Evolutionary conservation across 2,113 vertebrate species (phyloP).

Genomic region (Regulus satrapa): DNA sequence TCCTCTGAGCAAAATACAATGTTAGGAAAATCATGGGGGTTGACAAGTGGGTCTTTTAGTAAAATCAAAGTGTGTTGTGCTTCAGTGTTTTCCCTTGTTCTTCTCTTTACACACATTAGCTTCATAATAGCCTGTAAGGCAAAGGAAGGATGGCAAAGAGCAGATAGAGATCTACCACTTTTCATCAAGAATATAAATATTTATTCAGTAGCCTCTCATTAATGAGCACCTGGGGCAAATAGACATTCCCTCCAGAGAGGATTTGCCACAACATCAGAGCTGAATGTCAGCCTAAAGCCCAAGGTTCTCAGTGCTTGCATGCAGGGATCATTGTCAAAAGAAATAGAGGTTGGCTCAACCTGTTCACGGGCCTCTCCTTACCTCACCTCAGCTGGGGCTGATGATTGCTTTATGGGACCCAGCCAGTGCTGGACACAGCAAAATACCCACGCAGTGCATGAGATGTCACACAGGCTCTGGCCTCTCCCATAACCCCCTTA

Average conservation of each 20-base stretch:
- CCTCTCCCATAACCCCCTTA: not conserved
- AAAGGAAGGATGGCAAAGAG: not conserved
- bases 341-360: not conserved
- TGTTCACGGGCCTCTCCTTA: not conserved
- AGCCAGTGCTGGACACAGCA: rapidly evolving
- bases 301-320: not conserved
- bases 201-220: not conserved
- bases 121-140: not conserved
- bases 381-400: not conserved
- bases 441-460: rapidly evolving
- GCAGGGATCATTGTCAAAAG: not conserved
- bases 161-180: not conserved
- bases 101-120: not conserved
- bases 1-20: not conserved
- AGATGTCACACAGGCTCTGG: not conserved
- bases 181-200: not conserved
- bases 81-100: not conserved
- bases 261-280: not conserved
- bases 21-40: not conserved
- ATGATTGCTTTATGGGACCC: not conserved
- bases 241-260: not conserved
- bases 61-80: not conserved
- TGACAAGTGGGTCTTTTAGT: not conserved
- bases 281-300: not conserved
- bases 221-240: not conserved